Conservation (phyloP, 2,113 vertebrate species). For the human (Homo sapiens) region DNA sequence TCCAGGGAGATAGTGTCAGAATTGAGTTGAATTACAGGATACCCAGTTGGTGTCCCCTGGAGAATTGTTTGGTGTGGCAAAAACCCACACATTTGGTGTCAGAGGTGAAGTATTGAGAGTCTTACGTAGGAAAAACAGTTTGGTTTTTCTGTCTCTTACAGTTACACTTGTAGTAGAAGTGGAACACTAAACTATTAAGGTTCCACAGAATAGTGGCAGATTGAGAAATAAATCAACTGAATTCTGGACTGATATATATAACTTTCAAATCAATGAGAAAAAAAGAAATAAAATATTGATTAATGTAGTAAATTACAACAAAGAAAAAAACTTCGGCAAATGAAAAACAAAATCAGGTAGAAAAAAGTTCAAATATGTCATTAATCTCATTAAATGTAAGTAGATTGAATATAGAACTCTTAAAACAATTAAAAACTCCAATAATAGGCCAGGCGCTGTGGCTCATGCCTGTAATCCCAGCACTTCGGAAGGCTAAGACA, state of each 20-base stretch:
- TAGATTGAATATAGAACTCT: background rate
- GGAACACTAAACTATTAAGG: background rate
- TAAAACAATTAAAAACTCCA: background rate
- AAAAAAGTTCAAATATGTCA: background rate
- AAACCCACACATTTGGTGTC: background rate
- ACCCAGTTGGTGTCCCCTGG: background rate
- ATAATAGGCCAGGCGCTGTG: background rate
- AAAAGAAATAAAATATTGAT: background rate
- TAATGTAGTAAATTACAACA: background rate
- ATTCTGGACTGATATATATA: background rate
- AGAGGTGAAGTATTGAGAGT: background rate
- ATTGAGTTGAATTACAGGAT: background rate
- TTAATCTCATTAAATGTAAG: conserved; percentile 3
- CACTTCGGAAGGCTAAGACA: background rate
- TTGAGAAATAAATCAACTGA: background rate
- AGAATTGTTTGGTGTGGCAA: background rate
- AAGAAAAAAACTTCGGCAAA: background rate
- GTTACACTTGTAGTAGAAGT: background rate
- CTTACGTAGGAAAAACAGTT: background rate
- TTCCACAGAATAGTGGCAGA: background rate
- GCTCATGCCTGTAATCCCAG: background rate
- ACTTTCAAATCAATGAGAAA: background rate
- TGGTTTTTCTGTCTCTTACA: background rate
- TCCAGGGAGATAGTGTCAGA: background rate
- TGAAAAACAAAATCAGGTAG: conserved; percentile 7